Base-by-base conservation (phyloP, 2,888 invertebrate species). In the Cantharis rustica region DNA sequence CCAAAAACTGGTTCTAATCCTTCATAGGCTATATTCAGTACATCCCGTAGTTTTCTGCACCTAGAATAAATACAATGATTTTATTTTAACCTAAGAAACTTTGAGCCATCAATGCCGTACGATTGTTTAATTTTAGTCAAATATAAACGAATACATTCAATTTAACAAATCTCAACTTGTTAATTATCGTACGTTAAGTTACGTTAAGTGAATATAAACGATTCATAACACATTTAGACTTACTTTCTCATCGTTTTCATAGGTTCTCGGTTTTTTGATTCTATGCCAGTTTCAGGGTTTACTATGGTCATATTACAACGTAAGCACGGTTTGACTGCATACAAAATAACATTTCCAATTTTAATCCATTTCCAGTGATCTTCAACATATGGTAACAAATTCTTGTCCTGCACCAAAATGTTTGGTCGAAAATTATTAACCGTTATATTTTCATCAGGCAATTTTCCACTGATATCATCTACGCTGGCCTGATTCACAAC, bases 291-390 rank as follows among this genome's bases (percentile, higher is more conserved):
- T 27, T 89, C 87, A 15, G 89, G 90, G 83, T 91, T 86, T 16
- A 91, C 86, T 3, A 87, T 87, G 0, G 84, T 86, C 71, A 87
- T 80, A 63, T 84, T 80, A 78, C 88, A 91, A 89, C 92, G 89
- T 2, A 90, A 88, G 80, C 91, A 91, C 1, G 90, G 90, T 82
- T 90, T 91, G 15, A 90, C 87, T 80, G 90, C 89, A 79, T 90
- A 86, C 64, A 91, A 87, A 13, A 88, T 88, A 0, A 82, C 81
- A 47, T 89, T 86, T 0, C 92, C 92, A 17, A 92, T 89, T 83
- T 88, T 90, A 17, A 92, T 86, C 89, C 90, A 91, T 16, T 89
- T 88, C 91, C 91, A 92, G 15, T 86, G 82, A 77, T 92, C 91
- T 85, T 92, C 91, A 3, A 84, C 87, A 80, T 87, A 90, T 3